Percentiles rank a stretch among this genome's conserved stretches.
Conservation (phyloP, 2,888 invertebrate species). For the Iphiclides podalirius region DNA sequence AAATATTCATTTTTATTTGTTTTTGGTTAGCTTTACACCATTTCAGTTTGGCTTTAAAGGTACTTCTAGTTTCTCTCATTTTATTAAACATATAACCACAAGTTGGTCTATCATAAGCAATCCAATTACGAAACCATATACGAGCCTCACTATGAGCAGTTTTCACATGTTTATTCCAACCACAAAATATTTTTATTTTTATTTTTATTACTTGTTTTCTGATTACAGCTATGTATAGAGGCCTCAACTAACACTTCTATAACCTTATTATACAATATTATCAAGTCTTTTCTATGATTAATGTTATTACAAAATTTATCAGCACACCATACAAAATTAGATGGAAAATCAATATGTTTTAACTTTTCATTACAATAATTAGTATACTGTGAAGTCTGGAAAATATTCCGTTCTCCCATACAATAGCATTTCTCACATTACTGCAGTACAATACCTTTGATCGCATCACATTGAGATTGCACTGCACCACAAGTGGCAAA, state of each 20-base stretch:
- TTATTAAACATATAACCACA: background rate
- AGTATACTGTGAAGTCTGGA: background rate
- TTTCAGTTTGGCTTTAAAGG: slow-evolving; percentile 5
- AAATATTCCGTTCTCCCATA: background rate
- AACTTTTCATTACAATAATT: background rate
- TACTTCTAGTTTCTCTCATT: background rate
- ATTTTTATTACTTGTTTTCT: background rate
- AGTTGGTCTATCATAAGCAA: background rate
- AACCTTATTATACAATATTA: background rate
- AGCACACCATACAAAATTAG: background rate
- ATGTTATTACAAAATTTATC: background rate
- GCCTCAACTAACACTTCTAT: background rate
- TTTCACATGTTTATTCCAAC: slow-evolving; percentile 24
- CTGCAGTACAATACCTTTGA: background rate
- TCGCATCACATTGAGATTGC: slow-evolving; percentile 6
- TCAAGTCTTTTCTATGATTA: background rate
- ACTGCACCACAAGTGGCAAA: slow-evolving; percentile 10
- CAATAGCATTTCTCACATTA: background rate
- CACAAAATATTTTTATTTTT: background rate
- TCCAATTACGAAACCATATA: slow-evolving; percentile 9
- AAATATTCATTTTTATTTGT: slow-evolving; percentile 10
- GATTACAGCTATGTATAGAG: background rate
- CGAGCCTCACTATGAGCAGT: slow-evolving; percentile 25
- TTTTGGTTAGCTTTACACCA: slow-evolving; percentile 15
- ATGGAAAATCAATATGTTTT: background rate